Base-by-base conservation (phyloP, 2,113 vertebrate genomes). In the Calypte anna region DNA sequence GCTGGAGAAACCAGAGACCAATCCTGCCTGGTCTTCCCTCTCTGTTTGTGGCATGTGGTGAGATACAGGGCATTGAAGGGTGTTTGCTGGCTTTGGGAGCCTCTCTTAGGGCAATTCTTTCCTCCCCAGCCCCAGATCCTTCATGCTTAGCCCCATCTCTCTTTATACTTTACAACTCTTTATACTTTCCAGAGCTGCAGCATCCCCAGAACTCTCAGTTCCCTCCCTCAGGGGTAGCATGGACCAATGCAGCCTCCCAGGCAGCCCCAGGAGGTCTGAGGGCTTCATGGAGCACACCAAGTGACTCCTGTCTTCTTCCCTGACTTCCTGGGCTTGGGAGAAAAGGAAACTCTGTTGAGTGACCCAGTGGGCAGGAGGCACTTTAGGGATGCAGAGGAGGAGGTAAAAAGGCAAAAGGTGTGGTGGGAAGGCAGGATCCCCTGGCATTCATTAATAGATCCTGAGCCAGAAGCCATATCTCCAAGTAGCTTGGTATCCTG, bases 171-270 rank as follows among this genome's bases (percentile, higher is more conserved):
- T 19, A 38, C 36, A 38, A 38, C 33, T 24, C 1, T 12, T 17
- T 23, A 30, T 28, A 40, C 15, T 38, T 38, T 38, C 36, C 36
- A 38, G 36, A 24, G 10, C 20, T 55, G 48, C 2, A 0, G 61
- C 30, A 48, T 55, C 19, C n/a, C 27, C 18, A 54, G 78, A 46
- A n/a, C 38, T 25, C 15, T 25, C 12, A 36, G 43, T 15, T 36
- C 15, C 12, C 25, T 70, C 25, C 50, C 2, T 2, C 43, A 27
- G 43, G 1, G 1, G 31, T 31, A 2, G 1, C 8, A 8, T 21
- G n/a, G 53, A 25, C 46, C 17, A 46, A 17, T 25, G n/a, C 33
- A 85, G 36, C n/a, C 40, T 66, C 55, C 68, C 28, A 33, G 25
- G n/a, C 0, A 33, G 50, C 3, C 54, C 30, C 0, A 3, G 17